Base-by-base conservation (phyloP, 2,888 invertebrate species). In the Drosophila neotestacea region DNA sequence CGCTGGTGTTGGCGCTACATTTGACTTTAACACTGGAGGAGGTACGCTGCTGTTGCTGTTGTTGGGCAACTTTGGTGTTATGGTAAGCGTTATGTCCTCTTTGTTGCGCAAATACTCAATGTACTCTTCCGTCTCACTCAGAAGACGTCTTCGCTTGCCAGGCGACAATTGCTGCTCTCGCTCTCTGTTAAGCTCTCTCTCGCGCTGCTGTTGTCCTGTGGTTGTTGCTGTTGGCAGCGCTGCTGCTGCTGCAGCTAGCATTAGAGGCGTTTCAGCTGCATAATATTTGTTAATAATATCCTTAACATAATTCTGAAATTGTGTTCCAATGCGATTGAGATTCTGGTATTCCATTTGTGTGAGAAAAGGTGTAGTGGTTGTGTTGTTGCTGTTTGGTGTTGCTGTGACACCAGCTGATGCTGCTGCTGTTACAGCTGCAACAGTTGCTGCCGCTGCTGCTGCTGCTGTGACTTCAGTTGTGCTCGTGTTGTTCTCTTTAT, bases 41-140 rank as follows among this genome's bases (percentile, higher is more conserved):
- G 62, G 34, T 32, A 51, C 51, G 34, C 39, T 62, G 67, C 46
- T 28, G 42, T 41, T 47, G 22, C 32, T 62, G 67, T 41, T 28
- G 42, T 41, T 47, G 22, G 61, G 54, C 16, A 67, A 62, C 70
- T 91, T 92, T 32, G 92, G 91, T 34, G 92, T 90, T 52, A 92
- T 91, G 30, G 93, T 93, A 27, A 93, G 73, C 7, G 92, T 92
- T 3, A 92, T 92, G 50, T 93, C 93, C 73, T 92, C 91, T 63
- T 92, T 93, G 63, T 92, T 93, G 39, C 91, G 91, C 75, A 93
- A 84, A 85, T 92, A 93, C 69, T 92, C 93, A 63, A 92, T 91
- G 28, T 92, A 92, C 54, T 92, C 91, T 67, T 92, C 91, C 1
- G 92, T 92, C 72, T 92, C 92, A 74, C 91, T 92, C 44, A 90